Conservation (phyloP, 2,113 vertebrate species). For the Hyaena hyaena region DNA sequence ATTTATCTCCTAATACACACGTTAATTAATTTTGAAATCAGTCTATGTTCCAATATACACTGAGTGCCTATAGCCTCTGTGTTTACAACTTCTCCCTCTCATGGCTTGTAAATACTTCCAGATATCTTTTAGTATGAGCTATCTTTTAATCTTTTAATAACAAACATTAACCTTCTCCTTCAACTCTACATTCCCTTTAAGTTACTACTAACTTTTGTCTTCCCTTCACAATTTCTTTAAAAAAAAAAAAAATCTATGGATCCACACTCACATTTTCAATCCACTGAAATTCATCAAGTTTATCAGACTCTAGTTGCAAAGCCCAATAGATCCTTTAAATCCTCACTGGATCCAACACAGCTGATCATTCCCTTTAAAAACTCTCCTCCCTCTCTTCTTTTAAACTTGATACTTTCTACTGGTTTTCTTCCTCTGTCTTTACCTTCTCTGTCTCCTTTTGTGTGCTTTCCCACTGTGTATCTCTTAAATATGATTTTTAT, state of each 20-base stretch:
- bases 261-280: neutral
- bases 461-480: neutral
- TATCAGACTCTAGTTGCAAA: neutral
- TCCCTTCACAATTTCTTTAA: neutral
- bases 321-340: neutral
- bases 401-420: neutral
- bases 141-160: constrained; percentile 25
- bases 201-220: neutral
- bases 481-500: constrained; percentile 2
- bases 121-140: neutral
- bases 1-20: neutral
- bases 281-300: neutral
- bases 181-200: neutral
- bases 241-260: neutral
- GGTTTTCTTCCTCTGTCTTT: neutral
- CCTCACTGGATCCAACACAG: neutral
- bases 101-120: neutral
- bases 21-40: constrained; percentile 5
- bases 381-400: neutral
- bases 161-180: constrained; percentile 1
- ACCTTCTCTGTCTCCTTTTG: neutral
- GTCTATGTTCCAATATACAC: neutral
- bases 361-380: neutral
- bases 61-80: neutral
- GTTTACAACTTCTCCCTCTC: neutral